Conservation (phyloP, 2,888 invertebrate genomes). For the Volucella inflata region DNA sequence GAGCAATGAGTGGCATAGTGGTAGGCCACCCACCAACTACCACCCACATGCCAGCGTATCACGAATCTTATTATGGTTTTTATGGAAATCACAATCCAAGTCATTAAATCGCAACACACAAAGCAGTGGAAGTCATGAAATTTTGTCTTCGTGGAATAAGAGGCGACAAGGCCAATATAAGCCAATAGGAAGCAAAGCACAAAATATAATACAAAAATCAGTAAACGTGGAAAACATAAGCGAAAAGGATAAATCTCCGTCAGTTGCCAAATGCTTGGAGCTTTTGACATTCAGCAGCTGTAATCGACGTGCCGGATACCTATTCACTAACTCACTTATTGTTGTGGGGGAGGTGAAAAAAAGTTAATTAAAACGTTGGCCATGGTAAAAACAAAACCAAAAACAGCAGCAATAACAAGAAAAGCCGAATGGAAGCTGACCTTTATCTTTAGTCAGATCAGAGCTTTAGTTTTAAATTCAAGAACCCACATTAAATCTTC, state of each 20-base stretch:
- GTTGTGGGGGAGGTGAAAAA: not conserved
- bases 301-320: not conserved
- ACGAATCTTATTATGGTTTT: slow-evolving; percentile 2
- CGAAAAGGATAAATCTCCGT: slow-evolving; percentile 22
- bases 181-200: no score
- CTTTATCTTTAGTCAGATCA: no score
- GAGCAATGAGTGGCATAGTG: not conserved
- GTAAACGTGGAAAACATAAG: slow-evolving; percentile 17
- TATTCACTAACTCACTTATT: not conserved
- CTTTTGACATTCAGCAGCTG: slow-evolving; percentile 36
- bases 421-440: no score
- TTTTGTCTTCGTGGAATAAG: not conserved
- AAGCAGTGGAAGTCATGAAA: slow-evolving; percentile 6
- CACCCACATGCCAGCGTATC: not conserved
- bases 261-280: slow-evolving; percentile 10
- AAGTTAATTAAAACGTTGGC: slow-evolving; percentile 48
- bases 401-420: no score
- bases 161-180: not conserved
- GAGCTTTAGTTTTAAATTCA: no score
- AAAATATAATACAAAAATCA: no score
- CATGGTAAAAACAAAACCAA: slow-evolving; percentile 24
- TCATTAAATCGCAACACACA: slow-evolving; percentile 10
- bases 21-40: not conserved
- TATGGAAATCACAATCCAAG: slow-evolving; percentile 30
- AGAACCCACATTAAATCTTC: no score